Percentiles rank a stretch among this genome's conserved stretches.
Conservation (phyloP, 2,797 vertebrate species). For the Mus spretus region DNA sequence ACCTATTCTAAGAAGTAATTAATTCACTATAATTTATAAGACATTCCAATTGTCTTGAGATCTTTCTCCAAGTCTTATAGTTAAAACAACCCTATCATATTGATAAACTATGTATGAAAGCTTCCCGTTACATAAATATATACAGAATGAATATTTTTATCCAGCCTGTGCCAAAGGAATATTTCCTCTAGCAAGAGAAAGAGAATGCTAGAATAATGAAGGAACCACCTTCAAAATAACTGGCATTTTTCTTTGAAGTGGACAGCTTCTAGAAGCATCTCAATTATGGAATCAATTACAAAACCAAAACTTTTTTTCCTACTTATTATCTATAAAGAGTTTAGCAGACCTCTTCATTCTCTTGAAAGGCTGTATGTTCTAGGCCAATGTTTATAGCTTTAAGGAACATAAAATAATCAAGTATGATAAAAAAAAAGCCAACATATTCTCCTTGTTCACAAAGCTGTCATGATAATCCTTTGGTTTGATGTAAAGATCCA, state of each 20-base stretch:
- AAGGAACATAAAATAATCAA: background rate
- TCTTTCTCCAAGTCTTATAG: background rate
- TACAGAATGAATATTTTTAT: fast-evolving
- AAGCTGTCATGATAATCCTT: background rate
- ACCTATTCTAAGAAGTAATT: background rate
- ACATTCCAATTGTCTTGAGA: background rate
- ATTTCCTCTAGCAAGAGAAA: background rate
- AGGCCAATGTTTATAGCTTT: background rate
- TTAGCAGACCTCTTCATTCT: background rate
- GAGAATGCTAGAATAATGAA: background rate
- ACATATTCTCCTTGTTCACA: background rate
- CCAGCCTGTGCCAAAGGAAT: background rate
- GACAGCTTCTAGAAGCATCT: conserved; percentile 11
- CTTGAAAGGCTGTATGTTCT: background rate
- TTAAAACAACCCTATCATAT: background rate
- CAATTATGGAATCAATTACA: background rate
- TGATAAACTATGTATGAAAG: background rate
- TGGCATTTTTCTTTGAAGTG: background rate
- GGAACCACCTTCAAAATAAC: background rate
- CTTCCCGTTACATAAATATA: background rate
- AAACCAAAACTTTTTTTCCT: background rate
- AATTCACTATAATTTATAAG: conserved; percentile 2
- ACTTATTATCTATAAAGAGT: background rate
- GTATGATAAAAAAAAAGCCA: background rate
- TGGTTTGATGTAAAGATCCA: background rate